Evolutionary conservation across 2,113 vertebrate genomes (phyloP).

Genomic region (Oxyruncus cristatus): DNA sequence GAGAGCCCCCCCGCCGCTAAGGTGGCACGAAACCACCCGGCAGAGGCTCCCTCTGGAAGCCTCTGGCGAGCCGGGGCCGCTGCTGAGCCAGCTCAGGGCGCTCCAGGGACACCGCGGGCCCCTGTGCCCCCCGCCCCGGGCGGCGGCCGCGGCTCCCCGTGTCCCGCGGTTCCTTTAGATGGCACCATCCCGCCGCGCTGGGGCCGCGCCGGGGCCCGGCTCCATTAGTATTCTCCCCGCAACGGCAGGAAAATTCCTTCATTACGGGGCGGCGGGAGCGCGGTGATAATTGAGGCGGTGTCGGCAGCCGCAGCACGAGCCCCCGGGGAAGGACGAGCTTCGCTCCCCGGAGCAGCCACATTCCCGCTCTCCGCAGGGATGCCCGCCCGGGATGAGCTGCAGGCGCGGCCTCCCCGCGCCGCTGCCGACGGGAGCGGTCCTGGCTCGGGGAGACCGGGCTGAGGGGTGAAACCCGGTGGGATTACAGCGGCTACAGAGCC

Average conservation of each 20-base stretch:
- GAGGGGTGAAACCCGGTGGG: background rate
- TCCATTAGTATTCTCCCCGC: conserved; percentile 61
- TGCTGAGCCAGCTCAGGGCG: background rate
- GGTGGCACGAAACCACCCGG: background rate
- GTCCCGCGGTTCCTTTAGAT: conserved; percentile 82
- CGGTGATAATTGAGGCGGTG: conserved; percentile 40
- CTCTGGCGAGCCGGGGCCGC: background rate
- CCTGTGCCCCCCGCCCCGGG: background rate
- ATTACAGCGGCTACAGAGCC: background rate
- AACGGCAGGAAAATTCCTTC: conserved; percentile 74
- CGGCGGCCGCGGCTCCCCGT: background rate
- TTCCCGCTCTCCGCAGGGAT: background rate
- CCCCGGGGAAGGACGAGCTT: background rate
- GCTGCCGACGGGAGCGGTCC: accelerated
- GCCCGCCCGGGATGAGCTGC: background rate
- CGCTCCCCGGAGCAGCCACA: background rate
- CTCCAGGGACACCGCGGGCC: accelerated
- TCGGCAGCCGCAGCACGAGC: conserved; percentile 33
- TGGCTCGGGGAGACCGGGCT: accelerated
- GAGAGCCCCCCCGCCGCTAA: background rate
- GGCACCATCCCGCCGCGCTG: conserved; percentile 87
- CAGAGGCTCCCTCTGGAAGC: background rate
- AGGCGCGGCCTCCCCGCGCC: accelerated
- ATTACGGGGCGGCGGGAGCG: background rate
- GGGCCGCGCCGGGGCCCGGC: accelerated